A percentile compares a stretch with the other conserved stretches of the same genome.
phyloP scores from a whole-genome alignment of 2,797 vertebrate species.

The Oryzias dopingdopingensis region DNA sequence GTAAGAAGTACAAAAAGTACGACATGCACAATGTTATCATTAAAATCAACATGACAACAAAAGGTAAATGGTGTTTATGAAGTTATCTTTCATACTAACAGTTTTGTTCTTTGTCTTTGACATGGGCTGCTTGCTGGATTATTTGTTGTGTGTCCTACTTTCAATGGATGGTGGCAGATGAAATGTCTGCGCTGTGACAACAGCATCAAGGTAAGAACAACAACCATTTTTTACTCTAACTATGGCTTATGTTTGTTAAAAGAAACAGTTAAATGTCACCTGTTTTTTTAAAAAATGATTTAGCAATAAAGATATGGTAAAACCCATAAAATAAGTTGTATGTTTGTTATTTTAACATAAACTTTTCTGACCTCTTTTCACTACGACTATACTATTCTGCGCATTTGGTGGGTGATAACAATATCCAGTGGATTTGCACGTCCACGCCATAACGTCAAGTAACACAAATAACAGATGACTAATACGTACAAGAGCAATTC shows the following conservation, averaged over 20 bases:
- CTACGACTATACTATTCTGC: too few relatives aligned
- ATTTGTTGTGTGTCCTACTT: constrained; percentile 55
- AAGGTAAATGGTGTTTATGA: neutral
- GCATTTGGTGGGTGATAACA: too few relatives aligned
- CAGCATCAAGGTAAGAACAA: constrained; percentile 48
- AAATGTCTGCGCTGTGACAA: constrained; percentile 69
- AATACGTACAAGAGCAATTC: too few relatives aligned
- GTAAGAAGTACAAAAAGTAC: constrained; percentile 20
- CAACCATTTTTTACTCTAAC: constrained; percentile 1
- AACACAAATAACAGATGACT: too few relatives aligned
- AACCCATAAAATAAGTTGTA: too few relatives aligned
- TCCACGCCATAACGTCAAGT: too few relatives aligned
- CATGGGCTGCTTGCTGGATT: constrained; percentile 52
- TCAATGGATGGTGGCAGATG: constrained; percentile 48
- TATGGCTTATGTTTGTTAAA: neutral
- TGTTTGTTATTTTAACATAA: too few relatives aligned
- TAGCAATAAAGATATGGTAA: too few relatives aligned
- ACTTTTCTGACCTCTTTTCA: too few relatives aligned
- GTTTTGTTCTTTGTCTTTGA: constrained; percentile 64
- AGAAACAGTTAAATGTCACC: constrained; percentile 51
- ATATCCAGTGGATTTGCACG: too few relatives aligned
- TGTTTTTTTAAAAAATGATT: constrained; percentile 63
- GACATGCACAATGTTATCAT: neutral
- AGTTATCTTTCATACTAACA: constrained; percentile 38
- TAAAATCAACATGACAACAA: neutral